Conservation (phyloP, 2,797 vertebrate genomes). For the Rhadinocentrus ornatus region DNA sequence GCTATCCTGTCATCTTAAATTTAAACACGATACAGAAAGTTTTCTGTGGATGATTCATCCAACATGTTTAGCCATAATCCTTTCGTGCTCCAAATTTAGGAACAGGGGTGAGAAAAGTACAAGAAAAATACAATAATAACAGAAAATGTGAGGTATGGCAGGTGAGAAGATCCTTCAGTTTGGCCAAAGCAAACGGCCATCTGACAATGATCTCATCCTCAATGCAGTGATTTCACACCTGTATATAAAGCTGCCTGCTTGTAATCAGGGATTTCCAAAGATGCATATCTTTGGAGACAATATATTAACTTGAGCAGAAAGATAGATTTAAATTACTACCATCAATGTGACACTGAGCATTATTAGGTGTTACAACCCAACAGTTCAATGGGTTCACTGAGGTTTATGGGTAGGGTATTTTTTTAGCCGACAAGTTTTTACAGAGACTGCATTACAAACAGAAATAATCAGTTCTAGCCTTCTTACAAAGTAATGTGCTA, state of each 20-base stretch:
- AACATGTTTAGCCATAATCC: too few species aligned
- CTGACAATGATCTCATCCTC: background rate
- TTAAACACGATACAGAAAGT: too few species aligned
- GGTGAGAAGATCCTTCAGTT: background rate
- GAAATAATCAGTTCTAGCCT: background rate
- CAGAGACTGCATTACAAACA: constrained; percentile 1
- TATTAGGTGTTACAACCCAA: background rate
- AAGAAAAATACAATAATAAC: background rate
- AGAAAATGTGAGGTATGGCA: background rate
- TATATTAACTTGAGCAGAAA: background rate
- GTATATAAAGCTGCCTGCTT: background rate
- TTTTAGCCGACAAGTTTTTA: background rate
- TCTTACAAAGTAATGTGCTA: background rate
- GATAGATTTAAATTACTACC: background rate
- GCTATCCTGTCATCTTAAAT: too few species aligned
- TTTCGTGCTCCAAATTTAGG: background rate
- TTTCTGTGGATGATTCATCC: too few species aligned
- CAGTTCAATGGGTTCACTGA: too few species aligned
- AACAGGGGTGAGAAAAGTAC: background rate
- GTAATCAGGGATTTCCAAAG: background rate
- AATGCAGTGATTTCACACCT: background rate
- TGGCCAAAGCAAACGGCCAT: background rate
- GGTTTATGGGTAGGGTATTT: background rate
- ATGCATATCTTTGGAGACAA: background rate
- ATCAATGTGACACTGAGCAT: background rate